Evolutionary conservation across 2,888 invertebrate species (phyloP).

Genomic region (Melanostoma mellinum): DNA sequence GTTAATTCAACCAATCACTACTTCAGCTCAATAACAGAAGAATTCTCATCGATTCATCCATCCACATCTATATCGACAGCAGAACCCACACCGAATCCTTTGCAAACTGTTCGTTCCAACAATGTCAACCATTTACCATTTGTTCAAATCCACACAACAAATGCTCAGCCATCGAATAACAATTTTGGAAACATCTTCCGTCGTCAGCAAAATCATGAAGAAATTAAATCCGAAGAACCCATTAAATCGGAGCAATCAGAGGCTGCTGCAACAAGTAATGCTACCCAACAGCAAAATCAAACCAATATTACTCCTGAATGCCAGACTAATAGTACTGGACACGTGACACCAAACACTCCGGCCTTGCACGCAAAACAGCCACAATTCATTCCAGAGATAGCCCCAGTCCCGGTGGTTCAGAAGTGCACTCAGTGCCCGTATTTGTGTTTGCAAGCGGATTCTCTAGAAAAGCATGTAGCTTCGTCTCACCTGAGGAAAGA

Average conservation of each 20-base stretch:
- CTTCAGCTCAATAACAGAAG: constrained; percentile 67
- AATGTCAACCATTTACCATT: constrained; percentile 76
- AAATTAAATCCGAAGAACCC: constrained; percentile 81
- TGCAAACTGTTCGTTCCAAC: constrained; percentile 41
- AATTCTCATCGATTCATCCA: constrained; percentile 55
- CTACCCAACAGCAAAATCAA: constrained; percentile 39
- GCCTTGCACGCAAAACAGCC: constrained; percentile 2
- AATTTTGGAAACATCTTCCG: constrained; percentile 79
- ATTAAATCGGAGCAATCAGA: constrained; percentile 79
- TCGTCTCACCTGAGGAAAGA: constrained; percentile 46
- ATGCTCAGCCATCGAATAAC: constrained; percentile 78
- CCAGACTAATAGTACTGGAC: constrained; percentile 5
- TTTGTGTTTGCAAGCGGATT: constrained; percentile 76
- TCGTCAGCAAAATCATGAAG: constrained; percentile 77
- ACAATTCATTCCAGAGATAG: constrained; percentile 18
- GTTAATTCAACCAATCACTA: constrained; percentile 60
- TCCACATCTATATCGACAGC: constrained; percentile 33
- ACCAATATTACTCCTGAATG: constrained; percentile 41
- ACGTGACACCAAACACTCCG: constrained; percentile 40
- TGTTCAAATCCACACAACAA: constrained; percentile 80
- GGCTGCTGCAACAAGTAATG: constrained; percentile 27
- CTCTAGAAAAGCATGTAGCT: constrained; percentile 73
- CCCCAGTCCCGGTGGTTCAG: constrained; percentile 63
- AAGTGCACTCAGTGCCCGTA: constrained; percentile 79
- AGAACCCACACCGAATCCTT: constrained; percentile 24